Evolutionary conservation across 2,888 invertebrate species (phyloP).

Genomic region (Ectemnius continuus): DNA sequence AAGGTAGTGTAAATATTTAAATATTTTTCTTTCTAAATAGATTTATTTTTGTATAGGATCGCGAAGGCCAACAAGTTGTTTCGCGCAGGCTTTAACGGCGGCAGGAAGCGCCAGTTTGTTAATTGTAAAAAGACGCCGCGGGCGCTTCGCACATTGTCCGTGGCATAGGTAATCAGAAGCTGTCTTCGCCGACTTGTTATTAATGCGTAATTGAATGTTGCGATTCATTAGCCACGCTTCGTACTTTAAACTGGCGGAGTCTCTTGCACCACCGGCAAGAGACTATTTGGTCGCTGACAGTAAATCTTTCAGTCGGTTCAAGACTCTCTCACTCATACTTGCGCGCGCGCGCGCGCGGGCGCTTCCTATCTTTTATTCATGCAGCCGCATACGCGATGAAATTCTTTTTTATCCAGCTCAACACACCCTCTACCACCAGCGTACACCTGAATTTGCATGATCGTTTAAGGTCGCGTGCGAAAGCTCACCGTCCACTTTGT

Average conservation of each 20-base stretch:
- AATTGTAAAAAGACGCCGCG: slow-evolving; percentile 48
- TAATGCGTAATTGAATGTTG: slow-evolving; percentile 70
- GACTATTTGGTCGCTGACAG: too few relatives aligned
- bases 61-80: slow-evolving; percentile 13
- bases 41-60: neutral
- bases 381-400: slow-evolving; percentile 16
- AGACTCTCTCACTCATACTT: slow-evolving; percentile 6
- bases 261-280: too few relatives aligned
- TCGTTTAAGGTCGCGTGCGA: too few relatives aligned
- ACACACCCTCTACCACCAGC: too few relatives aligned
- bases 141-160: slow-evolving; percentile 58
- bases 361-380: neutral
- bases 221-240: slow-evolving; percentile 67
- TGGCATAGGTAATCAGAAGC: slow-evolving; percentile 63
- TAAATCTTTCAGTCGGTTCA: too few relatives aligned
- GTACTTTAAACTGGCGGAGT: slow-evolving; percentile 48
- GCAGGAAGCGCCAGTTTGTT: slow-evolving; percentile 54
- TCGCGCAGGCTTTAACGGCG: slow-evolving; percentile 20
- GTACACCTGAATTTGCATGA: too few relatives aligned
- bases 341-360: too few relatives aligned
- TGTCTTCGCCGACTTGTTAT: slow-evolving; percentile 64
- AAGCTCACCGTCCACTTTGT: too few relatives aligned
- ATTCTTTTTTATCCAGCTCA: slow-evolving; percentile 14
- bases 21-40: too few relatives aligned
- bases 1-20: too few relatives aligned